Base-by-base conservation (phyloP, 2,113 vertebrate genomes). In the Paratilapia polleni region DNA sequence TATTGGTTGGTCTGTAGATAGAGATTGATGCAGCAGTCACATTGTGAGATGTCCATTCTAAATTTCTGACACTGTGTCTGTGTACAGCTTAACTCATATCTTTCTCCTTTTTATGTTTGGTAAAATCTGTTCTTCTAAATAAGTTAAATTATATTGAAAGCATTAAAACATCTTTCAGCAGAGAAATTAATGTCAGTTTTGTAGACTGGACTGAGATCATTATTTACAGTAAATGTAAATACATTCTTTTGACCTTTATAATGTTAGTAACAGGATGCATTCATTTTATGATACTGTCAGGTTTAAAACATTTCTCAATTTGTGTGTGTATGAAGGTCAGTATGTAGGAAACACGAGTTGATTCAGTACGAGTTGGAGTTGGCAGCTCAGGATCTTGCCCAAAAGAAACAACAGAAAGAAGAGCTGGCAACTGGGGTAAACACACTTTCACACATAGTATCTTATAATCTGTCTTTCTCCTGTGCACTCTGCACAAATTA, bases 361-460 rank as follows among this genome's bases (percentile, higher is more conserved):
- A 96, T 97, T 92, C 98, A 99, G 66, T 98, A 98, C 80, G 98
- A 98, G 75, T 84, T 98, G 95, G 98, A 99, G 96, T 96, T 95
- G 87, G 95, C 95, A 56, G 96, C 95, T 59, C 97, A 97, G 90
- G 98, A 98, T 87, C 94, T 99, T 17, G 91, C 94, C 22, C 93
- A 95, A 58, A 98, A 98, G 93, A 99, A 98, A 87, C 97, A 97
- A 83, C 97, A 98, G 90, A 97, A 95, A 80, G 97, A 99, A 81
- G 98, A 99, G 89, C 92, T 98, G 92, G 96, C 93, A 74, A 97
- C 97, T 14, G 98, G 98, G 95, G 98, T 98, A 93, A n/a, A 95
- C 89, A 11, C 41, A 70, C 43, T 61, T 6, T 49, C 3, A 12
- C 8, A 61, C 66, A 14, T 28, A 34, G 6, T 34, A 17, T 26